A percentile compares a stretch with the other conserved stretches of the same genome.
phyloP scores from a whole-genome alignment of 1,140 invertebrate species.

The Linepithema humile region DNA sequence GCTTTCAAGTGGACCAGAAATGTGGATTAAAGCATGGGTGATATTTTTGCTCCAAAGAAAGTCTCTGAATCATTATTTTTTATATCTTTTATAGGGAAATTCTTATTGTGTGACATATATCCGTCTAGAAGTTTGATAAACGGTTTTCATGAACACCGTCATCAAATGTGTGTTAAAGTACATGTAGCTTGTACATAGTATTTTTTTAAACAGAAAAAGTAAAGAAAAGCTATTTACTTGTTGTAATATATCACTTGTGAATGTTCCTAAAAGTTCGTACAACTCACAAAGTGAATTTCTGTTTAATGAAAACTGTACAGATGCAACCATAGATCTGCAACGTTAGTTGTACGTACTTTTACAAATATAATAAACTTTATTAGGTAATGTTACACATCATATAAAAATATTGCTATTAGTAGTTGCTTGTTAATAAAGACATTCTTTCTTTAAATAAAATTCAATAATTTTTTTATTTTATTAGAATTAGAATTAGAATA shows the following conservation, averaged over 20 bases:
- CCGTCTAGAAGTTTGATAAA: not conserved
- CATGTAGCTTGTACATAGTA: not conserved
- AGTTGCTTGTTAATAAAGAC: no score
- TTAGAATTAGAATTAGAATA: no score
- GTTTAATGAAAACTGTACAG: no score
- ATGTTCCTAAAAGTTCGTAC: slow-evolving; percentile 1
- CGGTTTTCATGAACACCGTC: not conserved
- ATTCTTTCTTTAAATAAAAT: no score
- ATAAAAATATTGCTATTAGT: no score
- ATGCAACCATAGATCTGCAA: no score
- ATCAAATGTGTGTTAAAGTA: not conserved
- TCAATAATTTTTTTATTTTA: no score
- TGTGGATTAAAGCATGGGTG: slow-evolving; percentile 65
- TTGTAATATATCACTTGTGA: slow-evolving; percentile 25
- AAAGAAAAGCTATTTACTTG: not conserved
- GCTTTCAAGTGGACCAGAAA: slow-evolving; percentile 79
- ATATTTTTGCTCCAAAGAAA: slow-evolving; percentile 7
- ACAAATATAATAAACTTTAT: no score
- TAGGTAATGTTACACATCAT: no score
- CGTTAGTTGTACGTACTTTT: no score
- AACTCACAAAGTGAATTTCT: no score
- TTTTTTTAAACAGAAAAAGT: not conserved
- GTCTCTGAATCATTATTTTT: slow-evolving; percentile 42
- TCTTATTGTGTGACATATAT: slow-evolving; percentile 1
- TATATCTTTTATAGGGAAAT: slow-evolving; percentile 30